Conservation (phyloP, 2,888 invertebrate species). For the Idaea straminata region DNA sequence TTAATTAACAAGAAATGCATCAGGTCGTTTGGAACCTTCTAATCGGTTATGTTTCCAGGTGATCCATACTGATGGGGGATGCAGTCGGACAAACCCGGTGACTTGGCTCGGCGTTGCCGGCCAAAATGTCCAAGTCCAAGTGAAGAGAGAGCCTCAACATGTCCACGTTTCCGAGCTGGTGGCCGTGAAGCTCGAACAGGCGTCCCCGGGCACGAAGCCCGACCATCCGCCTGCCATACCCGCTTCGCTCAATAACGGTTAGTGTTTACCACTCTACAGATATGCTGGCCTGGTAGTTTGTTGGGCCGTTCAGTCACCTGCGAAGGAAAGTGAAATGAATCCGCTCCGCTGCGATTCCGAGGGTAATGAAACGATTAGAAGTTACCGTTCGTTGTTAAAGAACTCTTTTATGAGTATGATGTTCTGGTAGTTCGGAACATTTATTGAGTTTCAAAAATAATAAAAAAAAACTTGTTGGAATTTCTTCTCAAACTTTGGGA, state of each 20-base stretch:
- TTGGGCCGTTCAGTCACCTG: background rate
- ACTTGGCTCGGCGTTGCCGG: constrained; percentile 80
- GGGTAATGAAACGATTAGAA: background rate
- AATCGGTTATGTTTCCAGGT: constrained; percentile 39
- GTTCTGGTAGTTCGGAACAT: background rate
- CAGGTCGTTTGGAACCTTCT: background rate
- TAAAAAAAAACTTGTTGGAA: background rate
- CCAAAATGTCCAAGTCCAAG: constrained; percentile 77
- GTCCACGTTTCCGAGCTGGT: constrained; percentile 81
- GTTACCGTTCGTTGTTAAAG: background rate
- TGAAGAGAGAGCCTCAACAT: constrained; percentile 83
- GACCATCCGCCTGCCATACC: constrained; percentile 70
- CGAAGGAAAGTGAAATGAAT: constrained; percentile 1
- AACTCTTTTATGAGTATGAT: background rate
- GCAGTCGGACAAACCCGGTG: constrained; percentile 85
- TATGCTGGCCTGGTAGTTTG: constrained; percentile 35
- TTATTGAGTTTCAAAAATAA: background rate
- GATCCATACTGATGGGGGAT: constrained; percentile 80
- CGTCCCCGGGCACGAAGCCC: constrained; percentile 82
- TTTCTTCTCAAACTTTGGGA: no score
- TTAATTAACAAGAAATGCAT: no score
- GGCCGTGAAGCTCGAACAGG: constrained; percentile 83
- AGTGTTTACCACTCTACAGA: constrained; percentile 14
- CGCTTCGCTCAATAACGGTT: constrained; percentile 70
- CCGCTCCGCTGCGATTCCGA: background rate